Base-by-base conservation (phyloP, 1,140 invertebrate genomes). In the Drosophila miranda region DNA sequence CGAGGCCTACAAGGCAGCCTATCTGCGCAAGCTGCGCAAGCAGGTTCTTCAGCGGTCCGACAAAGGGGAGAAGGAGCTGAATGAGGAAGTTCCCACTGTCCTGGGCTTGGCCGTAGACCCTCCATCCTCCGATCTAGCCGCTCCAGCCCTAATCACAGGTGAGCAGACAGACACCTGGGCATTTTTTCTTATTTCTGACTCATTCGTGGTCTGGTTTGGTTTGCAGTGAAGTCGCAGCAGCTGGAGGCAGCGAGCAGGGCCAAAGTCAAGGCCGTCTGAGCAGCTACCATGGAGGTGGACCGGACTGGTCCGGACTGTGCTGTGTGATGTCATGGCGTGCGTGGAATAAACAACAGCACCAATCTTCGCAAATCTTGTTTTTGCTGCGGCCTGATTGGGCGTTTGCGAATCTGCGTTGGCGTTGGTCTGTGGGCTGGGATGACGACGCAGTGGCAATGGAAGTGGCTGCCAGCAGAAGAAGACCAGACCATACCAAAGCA, bases 1-100 rank as follows among this genome's bases (percentile, higher is more conserved):
- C 41, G 90, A 91, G 50, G 90, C 76, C 30, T 91, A 91, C 57
- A 90, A 90, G 52, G 73, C 77, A 8, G 89, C 90, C 23, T 91
- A 91, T 51, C 56, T 91, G 14, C 87, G 87, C 38, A 90, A 91
- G 49, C 44, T 91, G 30, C 77, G 89, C 11, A 91, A 91, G 30
- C 90, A 91, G 60, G 78, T 90, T 28, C 84, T 71, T 8, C 78
- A 86, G 16, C 60, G 71, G 3, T 38, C 70, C 11, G 59, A 74
- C 14, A 61, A 55, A 21, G 26, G 34, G 7, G 30, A 55, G 6
- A 28, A 43, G 28, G 42, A 16, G 14, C 48, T 43, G 23, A 45
- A 59, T 23, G 70, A 60, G 7, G 54, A 16, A 16, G 19, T 42
- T 2, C 42, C 63, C 11, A 59, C 48, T 0, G 34, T 78, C 21